A percentile compares a stretch with the other conserved stretches of the same genome.
Conservation (phyloP, 2,888 invertebrate species). For the Eristalis pertinax region DNA sequence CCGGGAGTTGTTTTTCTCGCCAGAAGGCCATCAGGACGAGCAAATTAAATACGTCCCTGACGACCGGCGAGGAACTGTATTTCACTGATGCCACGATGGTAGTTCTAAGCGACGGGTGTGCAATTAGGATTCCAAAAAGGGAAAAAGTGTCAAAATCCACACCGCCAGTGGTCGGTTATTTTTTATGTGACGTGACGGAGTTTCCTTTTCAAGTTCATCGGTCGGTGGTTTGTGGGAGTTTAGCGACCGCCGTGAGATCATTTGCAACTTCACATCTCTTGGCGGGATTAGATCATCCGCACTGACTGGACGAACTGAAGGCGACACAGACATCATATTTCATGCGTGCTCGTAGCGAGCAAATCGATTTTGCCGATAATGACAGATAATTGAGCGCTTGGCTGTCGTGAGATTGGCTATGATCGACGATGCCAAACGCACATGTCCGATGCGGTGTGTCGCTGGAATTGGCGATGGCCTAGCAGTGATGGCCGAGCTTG, state of each 20-base stretch:
- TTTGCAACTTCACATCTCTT: constrained; percentile 65
- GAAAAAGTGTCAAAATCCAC: constrained; percentile 68
- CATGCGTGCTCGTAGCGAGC: constrained; percentile 38
- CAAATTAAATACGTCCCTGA: constrained; percentile 59
- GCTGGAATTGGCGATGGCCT: neutral
- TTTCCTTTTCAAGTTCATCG: constrained; percentile 66
- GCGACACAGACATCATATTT: constrained; percentile 59
- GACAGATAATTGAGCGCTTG: constrained; percentile 65
- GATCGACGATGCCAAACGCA: constrained; percentile 49
- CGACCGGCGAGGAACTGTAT: constrained; percentile 46
- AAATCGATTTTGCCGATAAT: constrained; percentile 67
- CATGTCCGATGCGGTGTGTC: neutral
- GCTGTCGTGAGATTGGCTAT: constrained; percentile 54
- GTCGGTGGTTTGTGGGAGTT: constrained; percentile 57
- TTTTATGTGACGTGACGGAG: constrained; percentile 67
- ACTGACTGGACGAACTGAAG: constrained; percentile 41
- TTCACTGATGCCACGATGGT: constrained; percentile 31
- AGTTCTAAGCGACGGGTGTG: constrained; percentile 60
- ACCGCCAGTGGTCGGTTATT: constrained; percentile 31
- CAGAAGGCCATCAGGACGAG: constrained; percentile 33
- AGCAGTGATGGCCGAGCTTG: neutral
- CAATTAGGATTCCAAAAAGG: constrained; percentile 64
- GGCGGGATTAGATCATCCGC: constrained; percentile 64
- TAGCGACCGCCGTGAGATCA: constrained; percentile 4
- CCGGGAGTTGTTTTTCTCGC: constrained; percentile 44